Percentiles rank a stretch among this genome's conserved stretches.
These are phyloP conservation scores for Tachysurus vachellii DNA, from an alignment of 2,113 vertebrate genomes.

Conservation along the genomic window DNA sequence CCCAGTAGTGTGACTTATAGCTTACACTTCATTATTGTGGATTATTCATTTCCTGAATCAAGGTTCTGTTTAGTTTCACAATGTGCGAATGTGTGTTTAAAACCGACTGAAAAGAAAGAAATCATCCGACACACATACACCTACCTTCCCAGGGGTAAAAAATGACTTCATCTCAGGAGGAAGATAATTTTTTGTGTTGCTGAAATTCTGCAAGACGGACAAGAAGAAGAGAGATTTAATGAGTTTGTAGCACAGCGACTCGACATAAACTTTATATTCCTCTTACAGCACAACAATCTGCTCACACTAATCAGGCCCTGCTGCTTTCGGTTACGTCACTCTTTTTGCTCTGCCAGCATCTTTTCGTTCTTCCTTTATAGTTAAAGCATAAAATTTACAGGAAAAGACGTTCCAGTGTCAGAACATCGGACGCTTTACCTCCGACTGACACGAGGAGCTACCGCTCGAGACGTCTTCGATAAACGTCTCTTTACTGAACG, in stretches of 20 bases:
- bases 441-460: background rate
- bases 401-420: background rate
- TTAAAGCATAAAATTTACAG: no score
- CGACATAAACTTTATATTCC: background rate
- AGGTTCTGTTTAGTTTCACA: background rate
- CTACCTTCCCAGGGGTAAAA: slow-evolving; percentile 96
- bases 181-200: slow-evolving; percentile 98
- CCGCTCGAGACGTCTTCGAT: background rate
- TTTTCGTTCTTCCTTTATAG: no score
- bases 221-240: background rate
- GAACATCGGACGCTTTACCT: background rate
- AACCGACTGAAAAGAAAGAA: background rate
- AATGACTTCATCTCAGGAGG: slow-evolving; percentile 97
- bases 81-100: no score
- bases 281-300: background rate
- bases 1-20: background rate
- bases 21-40: background rate
- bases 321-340: background rate
- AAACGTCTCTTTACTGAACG: background rate
- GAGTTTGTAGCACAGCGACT: background rate
- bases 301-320: background rate
- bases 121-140: background rate
- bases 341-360: no score
- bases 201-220: slow-evolving; percentile 84
- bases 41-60: background rate